These are phyloP conservation scores for Drosophila watanabei DNA, from an alignment of 1,140 invertebrate genomes.

Conservation along the genomic window DNA sequence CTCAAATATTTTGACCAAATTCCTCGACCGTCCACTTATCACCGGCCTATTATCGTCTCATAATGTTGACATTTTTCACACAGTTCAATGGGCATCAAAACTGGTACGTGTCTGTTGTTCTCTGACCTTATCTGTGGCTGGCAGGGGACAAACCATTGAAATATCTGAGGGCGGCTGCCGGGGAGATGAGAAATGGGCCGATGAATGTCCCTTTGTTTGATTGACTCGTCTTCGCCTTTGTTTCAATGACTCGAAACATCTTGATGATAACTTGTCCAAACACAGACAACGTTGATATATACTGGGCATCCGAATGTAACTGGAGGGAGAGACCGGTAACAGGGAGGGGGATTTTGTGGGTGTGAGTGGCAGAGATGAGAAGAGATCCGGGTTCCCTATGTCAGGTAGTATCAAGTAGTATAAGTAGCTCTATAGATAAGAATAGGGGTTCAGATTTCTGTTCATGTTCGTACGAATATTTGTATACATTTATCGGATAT, in stretches of 20 bases:
- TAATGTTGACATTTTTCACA: constrained; percentile 78
- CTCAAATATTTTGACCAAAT: constrained; percentile 48
- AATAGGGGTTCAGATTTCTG: not conserved
- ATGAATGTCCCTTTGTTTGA: constrained; percentile 73
- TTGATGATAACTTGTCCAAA: constrained; percentile 80
- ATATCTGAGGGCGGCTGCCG: constrained; percentile 21
- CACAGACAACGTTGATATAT: constrained; percentile 29
- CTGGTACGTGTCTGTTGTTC: constrained; percentile 58
- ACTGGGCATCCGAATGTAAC: constrained; percentile 1
- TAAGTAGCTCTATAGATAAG: not conserved
- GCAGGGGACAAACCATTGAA: constrained; percentile 10
- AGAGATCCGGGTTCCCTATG: not conserved
- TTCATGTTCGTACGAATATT: not conserved
- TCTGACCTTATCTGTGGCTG: constrained; percentile 47
- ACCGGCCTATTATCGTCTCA: constrained; percentile 58
- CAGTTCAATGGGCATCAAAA: constrained; percentile 72
- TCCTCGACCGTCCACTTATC: constrained; percentile 13
- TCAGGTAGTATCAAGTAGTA: not conserved
- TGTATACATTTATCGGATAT: not conserved
- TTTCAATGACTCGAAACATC: constrained; percentile 81
- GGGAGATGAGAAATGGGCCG: constrained; percentile 45
- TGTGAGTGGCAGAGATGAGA: constrained; percentile 7
- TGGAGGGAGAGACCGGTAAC: not conserved
- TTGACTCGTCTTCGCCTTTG: constrained; percentile 76
- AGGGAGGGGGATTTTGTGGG: not conserved